Percentiles rank a stretch among this genome's conserved stretches.
phyloP scores from a whole-genome alignment of 2,888 invertebrate genomes.

The Mayetiola destructor region DNA sequence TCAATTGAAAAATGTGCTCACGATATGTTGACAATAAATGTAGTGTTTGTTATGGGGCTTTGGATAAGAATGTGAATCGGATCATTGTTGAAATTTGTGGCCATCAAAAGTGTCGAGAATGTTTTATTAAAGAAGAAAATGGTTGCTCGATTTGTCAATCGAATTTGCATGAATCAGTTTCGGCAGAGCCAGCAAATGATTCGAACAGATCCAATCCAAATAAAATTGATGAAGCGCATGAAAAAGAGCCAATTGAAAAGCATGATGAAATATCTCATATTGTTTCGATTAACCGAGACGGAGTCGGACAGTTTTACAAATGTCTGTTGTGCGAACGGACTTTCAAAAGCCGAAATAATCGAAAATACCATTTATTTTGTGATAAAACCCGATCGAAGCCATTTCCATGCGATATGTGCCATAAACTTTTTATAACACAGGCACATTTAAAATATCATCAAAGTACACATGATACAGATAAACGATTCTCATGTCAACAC shows the following conservation, averaged over 20 bases:
- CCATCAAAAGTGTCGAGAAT: conserved; percentile 58
- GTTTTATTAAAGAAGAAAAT: conserved; percentile 49
- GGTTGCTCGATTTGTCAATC: conserved; percentile 38
- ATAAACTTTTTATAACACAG: conserved; percentile 19
- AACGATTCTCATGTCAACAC: conserved; percentile 43
- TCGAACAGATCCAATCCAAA: background rate
- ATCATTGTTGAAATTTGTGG: conserved; percentile 61
- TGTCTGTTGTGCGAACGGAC: conserved; percentile 54
- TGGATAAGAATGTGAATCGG: conserved; percentile 43
- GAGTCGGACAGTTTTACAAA: conserved; percentile 30
- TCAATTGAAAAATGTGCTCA: background rate
- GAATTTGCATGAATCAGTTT: conserved; percentile 19
- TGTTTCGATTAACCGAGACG: conserved; percentile 15
- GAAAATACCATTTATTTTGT: conserved; percentile 51
- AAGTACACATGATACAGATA: conserved; percentile 47
- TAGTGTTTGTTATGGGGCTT: conserved; percentile 44
- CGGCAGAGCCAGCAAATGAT: background rate
- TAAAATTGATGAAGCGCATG: background rate
- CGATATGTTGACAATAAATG: conserved; percentile 29
- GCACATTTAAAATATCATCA: conserved; percentile 7
- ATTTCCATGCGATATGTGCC: conserved; percentile 35
- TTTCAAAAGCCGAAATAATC: conserved; percentile 51
- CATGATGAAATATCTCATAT: conserved; percentile 18
- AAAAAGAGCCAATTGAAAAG: background rate
- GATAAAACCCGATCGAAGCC: conserved; percentile 39